Percentiles rank a stretch among this genome's conserved stretches.
Conservation (phyloP, 2,113 vertebrate species). For the Leptosomus discolor region DNA sequence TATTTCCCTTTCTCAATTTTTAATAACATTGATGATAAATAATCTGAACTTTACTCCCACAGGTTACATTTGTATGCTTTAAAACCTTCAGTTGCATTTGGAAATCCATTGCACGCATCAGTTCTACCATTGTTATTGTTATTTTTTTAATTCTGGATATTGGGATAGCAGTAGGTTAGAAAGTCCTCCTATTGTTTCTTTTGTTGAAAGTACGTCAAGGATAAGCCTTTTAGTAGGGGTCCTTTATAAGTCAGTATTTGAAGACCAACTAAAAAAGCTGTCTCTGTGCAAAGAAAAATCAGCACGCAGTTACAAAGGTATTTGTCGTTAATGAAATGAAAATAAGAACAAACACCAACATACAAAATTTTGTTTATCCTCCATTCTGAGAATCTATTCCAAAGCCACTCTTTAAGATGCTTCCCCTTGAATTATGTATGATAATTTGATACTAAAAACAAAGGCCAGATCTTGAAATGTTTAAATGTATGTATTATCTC, state of each 20-base stretch:
- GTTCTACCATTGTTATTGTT: background rate
- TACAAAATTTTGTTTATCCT: background rate
- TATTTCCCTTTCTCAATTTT: background rate
- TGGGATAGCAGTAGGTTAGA: background rate
- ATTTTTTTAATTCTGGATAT: background rate
- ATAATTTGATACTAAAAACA: background rate
- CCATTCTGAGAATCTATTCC: background rate
- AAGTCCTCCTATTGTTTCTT: background rate
- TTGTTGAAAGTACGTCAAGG: background rate
- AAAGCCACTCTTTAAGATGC: background rate
- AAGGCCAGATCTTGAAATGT: background rate
- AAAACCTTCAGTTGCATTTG: background rate
- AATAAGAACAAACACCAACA: background rate
- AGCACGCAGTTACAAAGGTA: background rate
- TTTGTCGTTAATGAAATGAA: background rate
- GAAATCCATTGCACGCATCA: background rate
- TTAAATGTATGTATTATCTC: background rate
- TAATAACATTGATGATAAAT: background rate
- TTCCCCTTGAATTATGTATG: background rate
- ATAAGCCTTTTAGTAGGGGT: background rate
- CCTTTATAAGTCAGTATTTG: background rate
- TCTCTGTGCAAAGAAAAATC: background rate
- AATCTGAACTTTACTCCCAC: background rate
- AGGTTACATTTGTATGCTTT: background rate
- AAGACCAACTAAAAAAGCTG: background rate